A percentile compares a stretch with the other conserved stretches of the same genome.
Evolutionary conservation across 2,113 vertebrate species (phyloP).

Genomic region (Poeciliopsis occidentalis): DNA sequence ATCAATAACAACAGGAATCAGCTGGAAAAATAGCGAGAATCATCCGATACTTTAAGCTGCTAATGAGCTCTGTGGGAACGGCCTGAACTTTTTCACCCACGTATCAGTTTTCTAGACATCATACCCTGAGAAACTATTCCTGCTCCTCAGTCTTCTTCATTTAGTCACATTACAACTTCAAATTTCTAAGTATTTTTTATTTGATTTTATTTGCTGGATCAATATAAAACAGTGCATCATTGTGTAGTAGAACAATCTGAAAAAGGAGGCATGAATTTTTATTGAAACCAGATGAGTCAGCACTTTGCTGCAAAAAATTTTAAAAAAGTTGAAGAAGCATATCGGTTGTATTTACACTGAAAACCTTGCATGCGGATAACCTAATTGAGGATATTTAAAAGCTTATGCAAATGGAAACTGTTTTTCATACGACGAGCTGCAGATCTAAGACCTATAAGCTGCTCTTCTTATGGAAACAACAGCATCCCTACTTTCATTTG

Average conservation of each 20-base stretch:
- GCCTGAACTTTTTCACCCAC: neutral
- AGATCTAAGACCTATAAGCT: conserved; percentile 49
- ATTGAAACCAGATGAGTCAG: too few relatives aligned
- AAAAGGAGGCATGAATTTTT: too few relatives aligned
- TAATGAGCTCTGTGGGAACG: neutral
- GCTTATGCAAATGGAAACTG: conserved; percentile 26
- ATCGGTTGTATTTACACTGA: neutral
- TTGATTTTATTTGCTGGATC: neutral
- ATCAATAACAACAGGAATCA: conserved; percentile 30
- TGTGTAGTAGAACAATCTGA: too few relatives aligned
- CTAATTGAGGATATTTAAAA: conserved; percentile 12
- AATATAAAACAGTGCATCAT: neutral
- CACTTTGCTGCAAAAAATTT: too few relatives aligned
- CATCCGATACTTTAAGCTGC: conserved; percentile 19
- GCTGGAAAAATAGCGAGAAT: conserved; percentile 26
- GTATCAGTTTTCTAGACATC: neutral
- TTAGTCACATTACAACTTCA: neutral
- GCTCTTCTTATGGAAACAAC: conserved; percentile 48
- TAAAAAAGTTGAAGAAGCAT: neutral
- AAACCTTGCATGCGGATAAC: neutral
- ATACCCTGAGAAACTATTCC: neutral
- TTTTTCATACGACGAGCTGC: conserved; percentile 36
- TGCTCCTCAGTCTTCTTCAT: neutral
- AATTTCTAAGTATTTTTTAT: neutral
- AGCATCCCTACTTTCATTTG: conserved; percentile 38